Percentiles rank a stretch among this genome's conserved stretches.
Conservation (phyloP, 2,797 vertebrate species). For the Xyrichtys novacula region DNA sequence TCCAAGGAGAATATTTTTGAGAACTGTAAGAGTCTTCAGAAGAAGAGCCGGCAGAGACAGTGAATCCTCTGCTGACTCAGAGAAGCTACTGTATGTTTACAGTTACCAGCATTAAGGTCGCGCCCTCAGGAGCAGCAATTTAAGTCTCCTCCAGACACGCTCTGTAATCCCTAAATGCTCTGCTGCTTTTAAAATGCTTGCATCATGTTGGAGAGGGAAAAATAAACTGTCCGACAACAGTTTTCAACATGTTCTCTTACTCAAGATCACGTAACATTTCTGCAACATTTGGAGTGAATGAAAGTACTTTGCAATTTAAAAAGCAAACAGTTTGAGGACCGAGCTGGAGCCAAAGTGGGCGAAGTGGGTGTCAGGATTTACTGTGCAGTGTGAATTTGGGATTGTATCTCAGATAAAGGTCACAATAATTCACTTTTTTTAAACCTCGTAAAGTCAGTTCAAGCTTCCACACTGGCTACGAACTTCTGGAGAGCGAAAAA, state of each 20-base stretch:
- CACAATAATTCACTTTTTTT: no score
- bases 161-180: slow-evolving; percentile 22
- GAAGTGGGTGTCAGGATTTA: not conserved
- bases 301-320: not conserved
- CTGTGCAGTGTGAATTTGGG: not conserved
- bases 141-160: slow-evolving; percentile 26
- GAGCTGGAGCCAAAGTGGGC: not conserved
- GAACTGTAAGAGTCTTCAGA: slow-evolving; percentile 15
- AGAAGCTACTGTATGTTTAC: slow-evolving; percentile 26
- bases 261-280: not conserved
- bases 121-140: slow-evolving; percentile 24
- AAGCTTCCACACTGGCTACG: no score
- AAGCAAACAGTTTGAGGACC: not conserved
- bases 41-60: slow-evolving; percentile 8
- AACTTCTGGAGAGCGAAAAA: no score
- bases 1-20: slow-evolving; percentile 4
- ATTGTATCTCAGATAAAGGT: no score
- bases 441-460: no score
- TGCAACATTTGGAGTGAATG: not conserved
- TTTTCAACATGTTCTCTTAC: slow-evolving; percentile 3
- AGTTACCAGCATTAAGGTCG: slow-evolving; percentile 33
- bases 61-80: slow-evolving; percentile 33
- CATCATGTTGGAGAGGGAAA: slow-evolving; percentile 21
- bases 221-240: not conserved
- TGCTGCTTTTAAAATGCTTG: slow-evolving; percentile 14